Conservation (phyloP, 2,113 vertebrate genomes). For the Sialia sialis region DNA sequence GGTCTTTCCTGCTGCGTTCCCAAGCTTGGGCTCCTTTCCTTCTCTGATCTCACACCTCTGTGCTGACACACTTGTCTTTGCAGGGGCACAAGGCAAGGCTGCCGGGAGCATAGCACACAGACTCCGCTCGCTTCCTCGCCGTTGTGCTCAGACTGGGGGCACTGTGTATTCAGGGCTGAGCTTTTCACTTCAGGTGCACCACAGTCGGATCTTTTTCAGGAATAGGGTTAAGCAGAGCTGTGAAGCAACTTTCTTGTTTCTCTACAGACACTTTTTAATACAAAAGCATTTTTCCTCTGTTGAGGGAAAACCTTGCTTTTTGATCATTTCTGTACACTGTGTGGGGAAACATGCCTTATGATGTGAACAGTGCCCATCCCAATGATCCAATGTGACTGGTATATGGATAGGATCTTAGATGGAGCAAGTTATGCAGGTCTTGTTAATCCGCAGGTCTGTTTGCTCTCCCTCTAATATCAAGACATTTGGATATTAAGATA, state of each 20-base stretch:
- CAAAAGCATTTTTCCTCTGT: neutral
- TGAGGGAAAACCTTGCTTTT: neutral
- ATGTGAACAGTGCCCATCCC: neutral
- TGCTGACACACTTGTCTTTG: neutral
- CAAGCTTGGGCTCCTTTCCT: neutral
- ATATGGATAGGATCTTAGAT: neutral
- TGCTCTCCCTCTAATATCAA: neutral
- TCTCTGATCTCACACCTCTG: accelerated
- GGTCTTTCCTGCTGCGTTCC: neutral
- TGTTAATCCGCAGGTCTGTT: accelerated
- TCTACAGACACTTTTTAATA: neutral
- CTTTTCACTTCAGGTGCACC: accelerated
- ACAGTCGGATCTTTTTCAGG: neutral
- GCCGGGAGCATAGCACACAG: neutral
- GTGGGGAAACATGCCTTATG: neutral
- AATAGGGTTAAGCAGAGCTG: neutral
- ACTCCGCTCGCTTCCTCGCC: accelerated
- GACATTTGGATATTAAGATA: neutral
- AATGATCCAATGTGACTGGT: neutral
- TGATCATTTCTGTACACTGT: neutral
- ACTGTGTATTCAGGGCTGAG: accelerated
- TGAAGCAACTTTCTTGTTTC: neutral
- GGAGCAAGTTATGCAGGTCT: neutral
- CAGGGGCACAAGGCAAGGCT: neutral
- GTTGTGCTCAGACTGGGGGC: no score